Base-by-base conservation (phyloP, 2,113 vertebrate species). In the Pyrgilauda ruficollis region DNA sequence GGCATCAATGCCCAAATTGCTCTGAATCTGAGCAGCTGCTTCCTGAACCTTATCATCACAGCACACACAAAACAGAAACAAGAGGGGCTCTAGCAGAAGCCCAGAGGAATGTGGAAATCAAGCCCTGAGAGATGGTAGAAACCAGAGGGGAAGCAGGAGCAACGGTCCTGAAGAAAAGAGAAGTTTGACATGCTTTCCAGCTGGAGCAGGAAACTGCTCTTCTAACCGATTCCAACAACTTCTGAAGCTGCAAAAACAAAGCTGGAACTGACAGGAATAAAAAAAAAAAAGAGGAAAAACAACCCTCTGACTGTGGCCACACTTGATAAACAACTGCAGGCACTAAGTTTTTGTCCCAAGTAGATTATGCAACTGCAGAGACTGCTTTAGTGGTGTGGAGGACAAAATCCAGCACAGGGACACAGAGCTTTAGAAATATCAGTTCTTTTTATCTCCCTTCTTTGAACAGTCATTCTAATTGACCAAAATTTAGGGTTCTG, bases 191-290 rank as follows among this genome's bases (percentile, higher is more conserved):
- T 2, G 6, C 15, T n/a, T 72, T 95, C 66, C 24, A 8, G 11
- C n/a, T 64, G 64, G 47, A 92, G 61, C 81, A 94, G 77, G 86
- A 87, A 95, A 77, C 43, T 76, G 61, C 26, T 49, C 31, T 84
- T 74, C 72, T 63, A 67, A 39, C 47, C 0, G 5, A 70, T 78
- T 79, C 76, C 80, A 87, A 79, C 59, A 74, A 58, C 59, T 84
- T 89, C 83, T 92, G 78, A 97, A 91, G 76, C 26, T 52, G 62
- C 50, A 93, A 75, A 70, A 79, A 75, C 63, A 89, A 64, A 92
- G 69, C 5, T 13, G 27, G 49, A 92, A 59, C 66, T 53, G 56
- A 69, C 44, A 85, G 46, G 41, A 64, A 68, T 13, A 21, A 37
- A n/a, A 66, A 66, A 72, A 37, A 37, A 79, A 83, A 22, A 15